phyloP scores from a whole-genome alignment of 2,797 vertebrate species.

The Nasua narica region DNA sequence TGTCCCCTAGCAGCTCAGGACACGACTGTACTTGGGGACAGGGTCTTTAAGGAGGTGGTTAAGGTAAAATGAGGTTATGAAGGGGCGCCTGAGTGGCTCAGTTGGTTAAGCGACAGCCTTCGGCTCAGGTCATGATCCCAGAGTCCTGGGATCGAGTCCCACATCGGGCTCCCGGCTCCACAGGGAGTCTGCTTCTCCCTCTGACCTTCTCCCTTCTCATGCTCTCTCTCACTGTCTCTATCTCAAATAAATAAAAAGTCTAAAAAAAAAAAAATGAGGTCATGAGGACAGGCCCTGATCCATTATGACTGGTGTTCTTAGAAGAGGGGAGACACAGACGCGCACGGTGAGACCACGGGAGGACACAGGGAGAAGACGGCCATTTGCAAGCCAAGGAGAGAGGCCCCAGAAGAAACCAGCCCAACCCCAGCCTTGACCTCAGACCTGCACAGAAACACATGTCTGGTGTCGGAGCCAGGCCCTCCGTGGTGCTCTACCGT shows the following conservation, averaged over 20 bases:
- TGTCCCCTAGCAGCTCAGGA: not conserved
- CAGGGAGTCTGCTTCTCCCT: too few species aligned
- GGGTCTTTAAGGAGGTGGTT: not conserved
- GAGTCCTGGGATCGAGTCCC: too few species aligned
- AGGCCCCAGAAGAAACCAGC: not conserved
- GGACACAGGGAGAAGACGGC: not conserved
- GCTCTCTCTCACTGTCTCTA: too few species aligned
- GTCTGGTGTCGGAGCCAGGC: not conserved
- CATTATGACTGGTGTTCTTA: not conserved
- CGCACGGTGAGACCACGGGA: too few species aligned
- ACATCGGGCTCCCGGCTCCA: too few species aligned
- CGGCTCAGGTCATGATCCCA: too few species aligned
- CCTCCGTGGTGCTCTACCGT: accelerated
- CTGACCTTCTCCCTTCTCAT: too few species aligned
- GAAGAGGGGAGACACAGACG: not conserved
- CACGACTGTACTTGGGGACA: not conserved
- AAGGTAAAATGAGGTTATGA: not conserved
- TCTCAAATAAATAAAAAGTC: too few species aligned
- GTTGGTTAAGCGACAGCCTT: too few species aligned
- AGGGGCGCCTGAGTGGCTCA: too few species aligned
- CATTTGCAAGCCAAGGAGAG: not conserved
- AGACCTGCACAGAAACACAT: not conserved
- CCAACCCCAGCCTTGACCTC: not conserved
- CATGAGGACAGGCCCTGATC: not conserved
- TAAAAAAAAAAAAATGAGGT: not conserved